phyloP scores from a whole-genome alignment of 2,888 invertebrate species.

The Chymomyza caudatula region DNA sequence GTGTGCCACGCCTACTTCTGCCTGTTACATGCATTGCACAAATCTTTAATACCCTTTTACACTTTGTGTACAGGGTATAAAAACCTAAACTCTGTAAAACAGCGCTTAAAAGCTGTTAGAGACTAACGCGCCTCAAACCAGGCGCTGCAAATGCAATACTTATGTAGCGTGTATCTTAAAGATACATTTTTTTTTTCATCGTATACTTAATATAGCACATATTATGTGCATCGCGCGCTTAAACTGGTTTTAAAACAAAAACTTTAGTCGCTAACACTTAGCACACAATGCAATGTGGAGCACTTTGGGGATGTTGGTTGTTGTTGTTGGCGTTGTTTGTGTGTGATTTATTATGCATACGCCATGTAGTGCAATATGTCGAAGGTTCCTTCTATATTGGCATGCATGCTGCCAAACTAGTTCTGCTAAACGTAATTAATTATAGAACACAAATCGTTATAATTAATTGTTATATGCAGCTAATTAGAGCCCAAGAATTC shows the following conservation, averaged over 20 bases:
- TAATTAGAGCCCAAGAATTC: slow-evolving; percentile 25
- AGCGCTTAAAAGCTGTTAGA: slow-evolving; percentile 8
- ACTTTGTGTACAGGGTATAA: too few relatives aligned
- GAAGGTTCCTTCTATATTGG: background rate
- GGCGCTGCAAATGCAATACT: too few relatives aligned
- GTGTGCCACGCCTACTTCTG: too few relatives aligned
- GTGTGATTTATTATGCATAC: background rate
- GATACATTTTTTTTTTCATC: slow-evolving; percentile 46
- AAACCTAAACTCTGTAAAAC: slow-evolving; percentile 5
- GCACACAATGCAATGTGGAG: slow-evolving; percentile 8
- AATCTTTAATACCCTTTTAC: too few relatives aligned
- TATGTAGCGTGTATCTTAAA: slow-evolving; percentile 29
- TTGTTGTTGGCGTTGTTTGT: background rate
- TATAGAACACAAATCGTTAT: slow-evolving; percentile 21
- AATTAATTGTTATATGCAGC: slow-evolving; percentile 54
- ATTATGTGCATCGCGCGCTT: slow-evolving; percentile 11
- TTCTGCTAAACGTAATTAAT: background rate
- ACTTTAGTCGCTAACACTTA: background rate
- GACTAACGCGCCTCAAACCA: background rate
- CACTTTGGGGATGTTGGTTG: slow-evolving; percentile 28
- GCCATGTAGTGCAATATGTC: background rate
- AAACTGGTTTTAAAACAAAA: slow-evolving; percentile 24
- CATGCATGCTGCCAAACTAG: background rate
- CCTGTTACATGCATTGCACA: too few relatives aligned
- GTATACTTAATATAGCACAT: slow-evolving; percentile 25